Percentiles rank a stretch among this genome's conserved stretches.
Conservation (phyloP, 1,140 invertebrate species). For the Leptopilina clavipes region DNA sequence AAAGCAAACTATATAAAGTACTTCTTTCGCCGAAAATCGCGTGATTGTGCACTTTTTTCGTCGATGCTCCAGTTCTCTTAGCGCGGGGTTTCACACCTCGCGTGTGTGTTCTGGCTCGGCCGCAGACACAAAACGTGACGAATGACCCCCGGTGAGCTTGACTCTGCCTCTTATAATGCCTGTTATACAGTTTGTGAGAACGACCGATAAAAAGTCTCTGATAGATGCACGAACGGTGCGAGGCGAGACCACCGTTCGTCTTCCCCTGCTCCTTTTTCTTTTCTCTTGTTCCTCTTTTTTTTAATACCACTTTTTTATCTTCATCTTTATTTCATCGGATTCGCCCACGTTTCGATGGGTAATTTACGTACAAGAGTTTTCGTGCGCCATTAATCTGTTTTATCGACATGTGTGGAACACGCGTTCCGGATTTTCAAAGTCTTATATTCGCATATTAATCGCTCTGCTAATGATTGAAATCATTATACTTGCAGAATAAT, state of each 20-base stretch:
- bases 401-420: slow-evolving; percentile 18
- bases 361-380: slow-evolving; percentile 2
- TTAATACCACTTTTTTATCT: slow-evolving; percentile 37
- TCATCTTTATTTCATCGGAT: slow-evolving; percentile 35
- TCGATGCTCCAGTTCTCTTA: slow-evolving; percentile 51
- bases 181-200: slow-evolving; percentile 56
- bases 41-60: slow-evolving; percentile 56
- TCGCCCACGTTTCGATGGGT: slow-evolving; percentile 24
- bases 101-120: slow-evolving; percentile 56
- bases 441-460: too few species aligned
- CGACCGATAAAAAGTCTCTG: slow-evolving; percentile 57
- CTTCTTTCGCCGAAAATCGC: not conserved
- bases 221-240: slow-evolving; percentile 49
- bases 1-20: not conserved
- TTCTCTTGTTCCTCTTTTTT: slow-evolving; percentile 34
- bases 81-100: slow-evolving; percentile 57
- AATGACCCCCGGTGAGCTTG: slow-evolving; percentile 55
- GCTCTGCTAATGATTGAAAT: too few species aligned
- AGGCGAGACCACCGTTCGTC: slow-evolving; percentile 41
- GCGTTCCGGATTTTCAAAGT: too few species aligned
- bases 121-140: slow-evolving; percentile 57
- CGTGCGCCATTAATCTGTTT: slow-evolving; percentile 14
- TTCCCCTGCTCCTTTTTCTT: slow-evolving; percentile 31
- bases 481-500: too few species aligned
- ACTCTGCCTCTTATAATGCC: slow-evolving; percentile 46